These are phyloP conservation scores for Morinoia aosen DNA, from an alignment of 2,888 invertebrate species.

Conservation along the genomic window DNA sequence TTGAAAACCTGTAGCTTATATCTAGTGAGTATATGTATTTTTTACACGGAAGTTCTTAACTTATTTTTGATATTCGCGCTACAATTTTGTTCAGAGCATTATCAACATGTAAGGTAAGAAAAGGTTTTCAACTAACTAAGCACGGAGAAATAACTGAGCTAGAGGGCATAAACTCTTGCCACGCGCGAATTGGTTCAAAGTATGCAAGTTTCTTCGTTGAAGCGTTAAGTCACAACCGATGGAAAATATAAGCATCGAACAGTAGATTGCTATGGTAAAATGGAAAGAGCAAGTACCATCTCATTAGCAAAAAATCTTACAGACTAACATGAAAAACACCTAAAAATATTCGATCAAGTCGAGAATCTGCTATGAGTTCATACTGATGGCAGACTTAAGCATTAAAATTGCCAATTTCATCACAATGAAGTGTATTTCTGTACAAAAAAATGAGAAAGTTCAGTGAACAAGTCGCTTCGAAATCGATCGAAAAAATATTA, in stretches of 20 bases:
- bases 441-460: not conserved
- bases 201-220: not conserved
- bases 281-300: not conserved
- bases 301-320: not conserved
- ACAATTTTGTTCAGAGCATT: not conserved
- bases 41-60: not conserved
- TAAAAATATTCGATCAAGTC: not conserved
- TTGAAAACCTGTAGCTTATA: not conserved
- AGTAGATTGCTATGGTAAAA: not conserved
- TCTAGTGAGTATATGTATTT: constrained; percentile 23
- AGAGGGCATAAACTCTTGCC: not conserved
- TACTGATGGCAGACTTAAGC: not conserved
- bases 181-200: not conserved
- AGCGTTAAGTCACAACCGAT: not conserved
- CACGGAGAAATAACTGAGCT: not conserved
- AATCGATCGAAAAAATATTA: not conserved
- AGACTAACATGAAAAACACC: not conserved
- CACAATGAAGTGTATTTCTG: constrained; percentile 9
- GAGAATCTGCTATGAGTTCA: not conserved
- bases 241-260: not conserved
- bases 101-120: not conserved
- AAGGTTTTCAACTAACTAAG: not conserved
- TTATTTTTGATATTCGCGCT: constrained; percentile 35
- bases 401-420: constrained; percentile 40
- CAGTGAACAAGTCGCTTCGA: not conserved